Percentiles rank a stretch among this genome's conserved stretches.
These are phyloP conservation scores for Acrocephalus scirpaceus DNA, from an alignment of 2,797 vertebrate species.

Conservation along the genomic window DNA sequence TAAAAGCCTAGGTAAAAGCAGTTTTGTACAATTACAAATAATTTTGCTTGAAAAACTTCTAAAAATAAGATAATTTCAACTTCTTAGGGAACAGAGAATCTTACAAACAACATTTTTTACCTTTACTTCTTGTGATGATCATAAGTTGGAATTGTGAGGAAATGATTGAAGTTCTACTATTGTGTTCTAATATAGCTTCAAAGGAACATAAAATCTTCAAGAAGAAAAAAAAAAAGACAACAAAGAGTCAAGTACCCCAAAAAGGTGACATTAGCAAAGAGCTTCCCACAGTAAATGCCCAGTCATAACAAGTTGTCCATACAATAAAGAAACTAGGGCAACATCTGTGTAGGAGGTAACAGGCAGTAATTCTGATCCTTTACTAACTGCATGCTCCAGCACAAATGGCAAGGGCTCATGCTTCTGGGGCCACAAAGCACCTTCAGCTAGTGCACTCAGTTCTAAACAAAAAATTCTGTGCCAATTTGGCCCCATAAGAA, in stretches of 20 bases:
- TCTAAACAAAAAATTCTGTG: not conserved
- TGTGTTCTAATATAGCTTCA: not conserved
- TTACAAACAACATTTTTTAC: not conserved
- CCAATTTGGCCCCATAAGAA: not conserved
- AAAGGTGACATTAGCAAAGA: not conserved
- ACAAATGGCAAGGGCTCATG: accelerated
- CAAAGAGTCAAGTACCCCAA: not conserved
- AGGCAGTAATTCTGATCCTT: not conserved
- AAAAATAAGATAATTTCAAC: not conserved
- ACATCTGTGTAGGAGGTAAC: not conserved
- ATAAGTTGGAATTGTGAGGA: not conserved
- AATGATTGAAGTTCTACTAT: not conserved
- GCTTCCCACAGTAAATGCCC: not conserved
- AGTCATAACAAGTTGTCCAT: not conserved
- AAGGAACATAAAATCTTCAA: not conserved
- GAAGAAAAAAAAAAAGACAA: not conserved
- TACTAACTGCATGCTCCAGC: not conserved
- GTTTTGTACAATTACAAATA: conserved; percentile 1
- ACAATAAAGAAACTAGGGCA: not conserved
- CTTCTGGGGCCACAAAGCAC: not conserved
- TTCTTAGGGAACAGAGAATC: not conserved
- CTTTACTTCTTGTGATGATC: not conserved
- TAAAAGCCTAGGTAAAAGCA: not conserved
- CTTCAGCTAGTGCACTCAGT: not conserved
- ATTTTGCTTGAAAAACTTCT: not conserved